Percentiles rank a stretch among this genome's conserved stretches.
Conservation (phyloP, 2,113 vertebrate genomes). For the Percina caprodes region DNA sequence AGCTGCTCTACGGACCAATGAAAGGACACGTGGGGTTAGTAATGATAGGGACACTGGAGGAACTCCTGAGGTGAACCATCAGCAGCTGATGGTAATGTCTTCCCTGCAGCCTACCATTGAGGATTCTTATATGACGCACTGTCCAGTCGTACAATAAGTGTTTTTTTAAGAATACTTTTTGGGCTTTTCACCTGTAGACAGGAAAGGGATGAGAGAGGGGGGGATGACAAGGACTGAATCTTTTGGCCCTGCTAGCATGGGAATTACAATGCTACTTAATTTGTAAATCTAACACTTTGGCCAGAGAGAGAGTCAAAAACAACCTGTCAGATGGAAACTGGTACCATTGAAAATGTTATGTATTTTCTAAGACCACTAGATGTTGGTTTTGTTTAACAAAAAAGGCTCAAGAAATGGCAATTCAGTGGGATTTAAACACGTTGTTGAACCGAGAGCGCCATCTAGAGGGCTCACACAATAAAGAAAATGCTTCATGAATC, state of each 20-base stretch:
- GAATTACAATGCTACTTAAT: background rate
- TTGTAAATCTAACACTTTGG: background rate
- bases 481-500: too few species aligned
- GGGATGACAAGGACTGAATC: too few species aligned
- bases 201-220: too few species aligned
- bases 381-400: too few species aligned
- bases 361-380: too few species aligned
- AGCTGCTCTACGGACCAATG: slow-evolving; percentile 17
- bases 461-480: too few species aligned
- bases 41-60: slow-evolving; percentile 40
- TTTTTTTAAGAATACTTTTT: background rate
- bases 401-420: too few species aligned
- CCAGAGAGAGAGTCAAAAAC: background rate
- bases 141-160: background rate
- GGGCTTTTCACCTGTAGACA: too few species aligned
- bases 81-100: slow-evolving; percentile 4
- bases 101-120: background rate
- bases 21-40: background rate
- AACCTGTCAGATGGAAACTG: background rate
- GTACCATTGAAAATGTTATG: too few species aligned
- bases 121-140: background rate
- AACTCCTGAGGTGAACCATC: slow-evolving; percentile 54
- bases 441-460: too few species aligned
- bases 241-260: background rate
- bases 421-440: too few species aligned